Conservation (phyloP, 2,113 vertebrate genomes). For the Trematocara zebra region DNA sequence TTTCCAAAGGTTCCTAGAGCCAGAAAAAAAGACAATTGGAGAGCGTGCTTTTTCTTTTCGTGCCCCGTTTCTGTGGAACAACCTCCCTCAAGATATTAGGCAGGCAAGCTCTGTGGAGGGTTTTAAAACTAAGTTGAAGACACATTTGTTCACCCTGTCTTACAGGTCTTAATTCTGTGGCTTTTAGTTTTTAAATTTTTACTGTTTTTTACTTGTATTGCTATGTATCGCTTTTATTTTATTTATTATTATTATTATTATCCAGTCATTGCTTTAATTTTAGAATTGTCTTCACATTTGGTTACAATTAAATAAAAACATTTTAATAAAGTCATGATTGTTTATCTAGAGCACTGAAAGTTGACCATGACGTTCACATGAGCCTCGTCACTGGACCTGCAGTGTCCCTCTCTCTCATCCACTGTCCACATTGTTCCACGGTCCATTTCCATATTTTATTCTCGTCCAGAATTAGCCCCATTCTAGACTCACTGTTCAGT, state of each 20-base stretch:
- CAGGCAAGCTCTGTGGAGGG: not conserved
- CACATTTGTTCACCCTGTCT: not conserved
- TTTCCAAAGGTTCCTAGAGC: not conserved
- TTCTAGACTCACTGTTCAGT: not conserved
- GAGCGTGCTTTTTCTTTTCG: not conserved
- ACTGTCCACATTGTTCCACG: not conserved
- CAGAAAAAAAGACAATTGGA: not conserved
- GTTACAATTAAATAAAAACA: not conserved
- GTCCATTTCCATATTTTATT: not conserved
- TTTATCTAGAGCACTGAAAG: not conserved
- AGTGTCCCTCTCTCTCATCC: not conserved
- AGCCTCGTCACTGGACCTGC: not conserved
- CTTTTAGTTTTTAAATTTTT: not conserved
- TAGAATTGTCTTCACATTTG: not conserved
- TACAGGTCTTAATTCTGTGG: not conserved
- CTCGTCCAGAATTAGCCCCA: accelerated
- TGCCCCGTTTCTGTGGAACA: not conserved
- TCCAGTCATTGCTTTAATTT: not conserved
- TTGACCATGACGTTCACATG: accelerated
- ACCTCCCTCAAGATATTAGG: accelerated
- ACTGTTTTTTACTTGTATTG: not conserved
- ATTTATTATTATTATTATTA: too few relatives aligned
- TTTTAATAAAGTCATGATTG: not conserved
- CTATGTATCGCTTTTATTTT: not conserved
- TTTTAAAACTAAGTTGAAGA: not conserved